phyloP scores from a whole-genome alignment of 1,140 invertebrate species.

The Drosophila nigromelanica region DNA sequence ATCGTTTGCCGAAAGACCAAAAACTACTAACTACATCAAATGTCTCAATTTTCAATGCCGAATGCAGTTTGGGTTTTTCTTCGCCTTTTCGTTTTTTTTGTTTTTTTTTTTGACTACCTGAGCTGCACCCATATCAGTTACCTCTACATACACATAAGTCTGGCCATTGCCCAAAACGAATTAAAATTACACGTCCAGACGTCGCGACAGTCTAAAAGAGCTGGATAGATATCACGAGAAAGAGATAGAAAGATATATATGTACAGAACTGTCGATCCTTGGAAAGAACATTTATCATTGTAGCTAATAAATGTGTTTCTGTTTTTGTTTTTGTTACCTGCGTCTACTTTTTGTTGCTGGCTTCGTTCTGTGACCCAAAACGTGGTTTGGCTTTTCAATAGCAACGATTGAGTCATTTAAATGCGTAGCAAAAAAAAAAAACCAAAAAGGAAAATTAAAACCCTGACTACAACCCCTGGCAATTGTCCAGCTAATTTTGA shows the following conservation, averaged over 20 bases:
- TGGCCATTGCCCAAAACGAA: slow-evolving; percentile 71
- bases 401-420: slow-evolving; percentile 72
- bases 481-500: slow-evolving; percentile 43
- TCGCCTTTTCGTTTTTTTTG: not conserved
- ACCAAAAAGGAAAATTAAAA: slow-evolving; percentile 10
- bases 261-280: slow-evolving; percentile 52
- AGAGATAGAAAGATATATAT: slow-evolving; percentile 4
- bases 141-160: slow-evolving; percentile 12
- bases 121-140: slow-evolving; percentile 77
- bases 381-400: slow-evolving; percentile 49
- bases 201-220: slow-evolving; percentile 36
- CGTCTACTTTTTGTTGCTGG: slow-evolving; percentile 17
- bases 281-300: slow-evolving; percentile 76
- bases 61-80: slow-evolving; percentile 16
- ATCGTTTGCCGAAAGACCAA: slow-evolving; percentile 14
- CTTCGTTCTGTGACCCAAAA: slow-evolving; percentile 24
- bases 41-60: slow-evolving; percentile 52
- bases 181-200: slow-evolving; percentile 74
- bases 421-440: slow-evolving; percentile 54
- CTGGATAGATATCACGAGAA: slow-evolving; percentile 5
- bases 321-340: slow-evolving; percentile 70
- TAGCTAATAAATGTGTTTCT: slow-evolving; percentile 78
- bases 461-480: slow-evolving; percentile 29
- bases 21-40: slow-evolving; percentile 50
- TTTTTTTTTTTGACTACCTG: slow-evolving; percentile 48